Conservation (phyloP, 1,140 invertebrate species). For the Zaprionus lachaisei region DNA sequence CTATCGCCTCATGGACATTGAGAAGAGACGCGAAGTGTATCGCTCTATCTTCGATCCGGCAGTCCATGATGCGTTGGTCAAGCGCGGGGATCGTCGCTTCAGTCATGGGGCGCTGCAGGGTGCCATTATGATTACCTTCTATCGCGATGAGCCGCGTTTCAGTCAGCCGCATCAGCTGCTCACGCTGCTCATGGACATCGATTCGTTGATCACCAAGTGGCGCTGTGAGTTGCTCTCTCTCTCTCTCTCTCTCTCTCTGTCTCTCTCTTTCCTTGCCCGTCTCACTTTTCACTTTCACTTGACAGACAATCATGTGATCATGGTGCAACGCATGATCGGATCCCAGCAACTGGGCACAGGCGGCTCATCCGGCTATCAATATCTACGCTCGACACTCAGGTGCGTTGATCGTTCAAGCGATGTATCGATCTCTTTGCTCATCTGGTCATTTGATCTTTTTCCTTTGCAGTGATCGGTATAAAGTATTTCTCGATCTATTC, state of each 20-base stretch:
- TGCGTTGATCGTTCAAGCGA: constrained; percentile 81
- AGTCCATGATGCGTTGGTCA: constrained; percentile 92
- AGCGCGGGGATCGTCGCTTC: constrained; percentile 94
- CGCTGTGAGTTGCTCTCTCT: constrained; percentile 91
- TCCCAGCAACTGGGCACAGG: constrained; percentile 98
- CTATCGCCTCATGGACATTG: constrained; percentile 89
- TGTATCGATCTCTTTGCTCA: not conserved
- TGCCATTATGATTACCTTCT: constrained; percentile 98
- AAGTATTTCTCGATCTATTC: constrained; percentile 99
- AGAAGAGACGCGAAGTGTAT: constrained; percentile 93
- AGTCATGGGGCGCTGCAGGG: constrained; percentile 96
- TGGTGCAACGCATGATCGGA: constrained; percentile 99
- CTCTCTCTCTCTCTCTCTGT: not conserved
- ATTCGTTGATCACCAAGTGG: constrained; percentile 99
- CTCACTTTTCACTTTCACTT: constrained; percentile 50
- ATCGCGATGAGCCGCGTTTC: constrained; percentile 97
- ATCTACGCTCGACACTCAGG: constrained; percentile 98
- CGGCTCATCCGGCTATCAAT: constrained; percentile 99
- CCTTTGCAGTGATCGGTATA: constrained; percentile 96
- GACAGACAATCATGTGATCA: constrained; percentile 98
- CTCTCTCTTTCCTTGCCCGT: constrained; percentile 1
- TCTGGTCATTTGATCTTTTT: constrained; percentile 12
- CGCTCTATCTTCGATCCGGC: constrained; percentile 94
- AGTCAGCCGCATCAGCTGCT: constrained; percentile 98
- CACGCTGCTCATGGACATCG: constrained; percentile 97